Evolutionary conservation across 2,113 vertebrate genomes (phyloP).

Genomic region (Pyxicephalus adspersus): DNA sequence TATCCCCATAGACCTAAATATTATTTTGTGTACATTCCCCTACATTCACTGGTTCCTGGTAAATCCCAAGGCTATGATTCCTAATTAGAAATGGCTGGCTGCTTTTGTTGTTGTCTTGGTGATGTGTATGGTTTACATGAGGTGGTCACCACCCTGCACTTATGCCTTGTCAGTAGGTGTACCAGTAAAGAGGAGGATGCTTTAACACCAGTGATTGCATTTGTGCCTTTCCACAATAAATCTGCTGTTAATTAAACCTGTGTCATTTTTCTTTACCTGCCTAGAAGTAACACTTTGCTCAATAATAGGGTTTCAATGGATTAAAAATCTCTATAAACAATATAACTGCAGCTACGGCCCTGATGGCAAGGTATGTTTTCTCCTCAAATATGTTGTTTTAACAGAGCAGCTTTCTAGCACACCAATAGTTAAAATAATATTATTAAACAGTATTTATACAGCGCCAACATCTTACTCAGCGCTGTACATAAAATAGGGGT

Average conservation of each 20-base stretch:
- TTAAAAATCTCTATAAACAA: too few species aligned
- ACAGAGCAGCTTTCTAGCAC: too few species aligned
- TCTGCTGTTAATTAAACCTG: slow-evolving; percentile 12
- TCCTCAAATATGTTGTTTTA: too few species aligned
- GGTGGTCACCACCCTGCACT: background rate
- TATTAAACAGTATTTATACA: too few species aligned
- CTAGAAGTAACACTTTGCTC: background rate
- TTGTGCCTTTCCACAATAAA: slow-evolving; percentile 53
- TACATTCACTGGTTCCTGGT: background rate
- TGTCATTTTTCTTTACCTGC: background rate
- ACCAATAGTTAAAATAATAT: too few species aligned
- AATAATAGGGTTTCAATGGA: too few species aligned
- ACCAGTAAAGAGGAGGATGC: slow-evolving; percentile 17
- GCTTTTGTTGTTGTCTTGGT: background rate
- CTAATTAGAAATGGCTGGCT: background rate
- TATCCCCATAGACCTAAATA: background rate
- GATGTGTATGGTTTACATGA: background rate
- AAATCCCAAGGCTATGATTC: background rate
- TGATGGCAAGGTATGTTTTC: too few species aligned
- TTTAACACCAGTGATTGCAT: slow-evolving; percentile 34
- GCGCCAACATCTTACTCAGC: too few species aligned
- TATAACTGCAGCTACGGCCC: too few species aligned
- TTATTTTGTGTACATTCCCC: background rate
- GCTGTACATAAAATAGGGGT: too few species aligned
- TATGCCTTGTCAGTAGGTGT: slow-evolving; percentile 22